Evolutionary conservation across 1,140 invertebrate species (phyloP).

Genomic region (Drosophila sp.): DNA sequence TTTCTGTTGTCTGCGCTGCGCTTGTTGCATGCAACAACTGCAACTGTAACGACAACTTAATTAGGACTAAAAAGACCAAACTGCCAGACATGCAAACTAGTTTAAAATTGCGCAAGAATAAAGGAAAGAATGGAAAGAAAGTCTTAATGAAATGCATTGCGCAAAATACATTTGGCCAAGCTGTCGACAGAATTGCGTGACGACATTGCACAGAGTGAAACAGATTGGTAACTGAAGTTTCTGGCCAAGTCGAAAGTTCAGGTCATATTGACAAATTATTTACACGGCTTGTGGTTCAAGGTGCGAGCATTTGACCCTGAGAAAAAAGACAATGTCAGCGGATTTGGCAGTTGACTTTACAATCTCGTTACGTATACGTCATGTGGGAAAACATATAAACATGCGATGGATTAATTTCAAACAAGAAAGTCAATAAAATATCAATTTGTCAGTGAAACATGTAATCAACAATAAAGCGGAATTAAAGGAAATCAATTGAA

Average conservation of each 20-base stretch:
- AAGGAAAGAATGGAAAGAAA: conserved; percentile 14
- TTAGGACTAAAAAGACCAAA: conserved; percentile 20
- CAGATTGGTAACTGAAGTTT: neutral
- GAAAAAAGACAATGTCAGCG: conserved; percentile 3
- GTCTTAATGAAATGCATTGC: conserved; percentile 65
- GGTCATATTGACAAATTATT: conserved; percentile 17
- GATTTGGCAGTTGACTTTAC: neutral
- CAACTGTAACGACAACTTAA: conserved; percentile 45
- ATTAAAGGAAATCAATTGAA: neutral
- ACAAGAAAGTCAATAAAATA: conserved; percentile 16
- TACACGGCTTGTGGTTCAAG: conserved; percentile 17
- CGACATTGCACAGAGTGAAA: neutral
- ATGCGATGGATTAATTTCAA: conserved; percentile 4
- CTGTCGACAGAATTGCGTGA: conserved; percentile 49
- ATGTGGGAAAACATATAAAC: conserved; percentile 1
- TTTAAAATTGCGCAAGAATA: conserved; percentile 45
- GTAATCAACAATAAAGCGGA: neutral
- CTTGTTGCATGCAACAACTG: conserved; percentile 10
- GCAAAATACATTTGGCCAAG: conserved; percentile 41
- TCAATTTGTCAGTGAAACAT: conserved; percentile 18
- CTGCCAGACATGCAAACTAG: conserved; percentile 59
- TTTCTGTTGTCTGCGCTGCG: neutral
- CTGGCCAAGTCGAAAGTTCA: conserved; percentile 38
- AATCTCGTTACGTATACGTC: conserved; percentile 20
- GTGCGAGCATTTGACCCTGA: too few relatives aligned